Conservation (phyloP, 2,797 vertebrate species). For the Harpagifer antarcticus region DNA sequence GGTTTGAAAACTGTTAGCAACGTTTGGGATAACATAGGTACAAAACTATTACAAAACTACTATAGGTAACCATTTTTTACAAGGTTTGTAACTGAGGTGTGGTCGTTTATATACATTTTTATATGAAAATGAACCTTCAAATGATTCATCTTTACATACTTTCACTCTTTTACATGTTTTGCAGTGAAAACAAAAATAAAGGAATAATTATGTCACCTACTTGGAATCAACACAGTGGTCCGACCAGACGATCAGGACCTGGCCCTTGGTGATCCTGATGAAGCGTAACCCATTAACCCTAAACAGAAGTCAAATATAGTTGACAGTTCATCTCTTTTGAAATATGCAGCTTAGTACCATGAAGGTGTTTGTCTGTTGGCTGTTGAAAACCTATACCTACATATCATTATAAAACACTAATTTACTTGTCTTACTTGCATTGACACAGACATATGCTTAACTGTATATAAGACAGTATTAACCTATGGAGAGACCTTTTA, state of each 20-base stretch:
- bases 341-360: not conserved
- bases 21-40: too few species aligned
- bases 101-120: too few species aligned
- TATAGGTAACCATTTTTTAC: too few species aligned
- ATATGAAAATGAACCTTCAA: not conserved
- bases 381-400: not conserved
- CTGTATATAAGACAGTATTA: not conserved
- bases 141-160: not conserved
- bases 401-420: not conserved
- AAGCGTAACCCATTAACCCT: conserved; percentile 91
- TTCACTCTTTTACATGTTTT: not conserved
- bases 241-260: conserved; percentile 91
- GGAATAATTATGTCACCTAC: conserved; percentile 79
- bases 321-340: conserved; percentile 1
- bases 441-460: not conserved
- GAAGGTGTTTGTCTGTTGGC: not conserved
- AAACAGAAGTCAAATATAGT: conserved; percentile 35
- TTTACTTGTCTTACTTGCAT: not conserved
- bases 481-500: not conserved
- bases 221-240: conserved; percentile 88
- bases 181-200: not conserved
- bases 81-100: too few species aligned
- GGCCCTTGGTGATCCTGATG: conserved; percentile 88
- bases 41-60: too few species aligned
- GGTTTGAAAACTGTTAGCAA: too few species aligned